Evolutionary conservation across 37 sponge, comb jelly and placozoan genomes (phyloP).

Genomic region (Ianthella basta): DNA sequence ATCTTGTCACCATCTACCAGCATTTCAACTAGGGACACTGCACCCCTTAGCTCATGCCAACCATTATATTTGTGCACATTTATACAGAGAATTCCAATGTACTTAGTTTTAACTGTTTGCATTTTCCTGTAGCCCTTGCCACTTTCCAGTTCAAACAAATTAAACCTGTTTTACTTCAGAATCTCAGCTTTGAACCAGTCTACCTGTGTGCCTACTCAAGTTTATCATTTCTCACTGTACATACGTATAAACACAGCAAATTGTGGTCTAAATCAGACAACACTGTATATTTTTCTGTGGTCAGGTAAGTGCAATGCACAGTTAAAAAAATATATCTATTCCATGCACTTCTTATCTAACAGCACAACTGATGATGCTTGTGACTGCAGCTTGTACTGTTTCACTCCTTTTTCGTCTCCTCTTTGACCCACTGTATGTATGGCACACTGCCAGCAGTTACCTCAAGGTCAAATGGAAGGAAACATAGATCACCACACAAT

Average conservation of each 20-base stretch:
- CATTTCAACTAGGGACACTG: constrained; percentile 60
- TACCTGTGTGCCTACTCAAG: too few relatives aligned
- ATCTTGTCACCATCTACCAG: constrained; percentile 86
- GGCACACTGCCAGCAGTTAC: background rate
- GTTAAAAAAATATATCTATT: too few relatives aligned
- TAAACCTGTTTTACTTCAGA: background rate
- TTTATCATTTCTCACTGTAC: too few relatives aligned
- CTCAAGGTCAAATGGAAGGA: too few relatives aligned
- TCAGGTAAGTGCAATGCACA: too few relatives aligned
- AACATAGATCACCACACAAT: too few relatives aligned
- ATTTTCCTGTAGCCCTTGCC: background rate
- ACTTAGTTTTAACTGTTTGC: background rate
- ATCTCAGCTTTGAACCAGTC: too few relatives aligned
- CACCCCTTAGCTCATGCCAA: background rate
- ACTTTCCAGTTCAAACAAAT: background rate
- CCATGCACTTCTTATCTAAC: too few relatives aligned
- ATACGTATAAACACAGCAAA: too few relatives aligned
- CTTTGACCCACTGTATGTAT: background rate
- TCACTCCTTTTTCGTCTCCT: background rate
- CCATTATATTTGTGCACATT: background rate
- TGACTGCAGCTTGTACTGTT: background rate
- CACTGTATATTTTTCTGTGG: too few relatives aligned
- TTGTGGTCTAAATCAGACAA: too few relatives aligned
- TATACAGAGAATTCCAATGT: background rate
- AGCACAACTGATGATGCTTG: too few relatives aligned